Percentiles rank a stretch among this genome's conserved stretches.
These are phyloP conservation scores for Lymantria dispar DNA, from an alignment of 2,888 invertebrate genomes.

Conservation along the genomic window DNA sequence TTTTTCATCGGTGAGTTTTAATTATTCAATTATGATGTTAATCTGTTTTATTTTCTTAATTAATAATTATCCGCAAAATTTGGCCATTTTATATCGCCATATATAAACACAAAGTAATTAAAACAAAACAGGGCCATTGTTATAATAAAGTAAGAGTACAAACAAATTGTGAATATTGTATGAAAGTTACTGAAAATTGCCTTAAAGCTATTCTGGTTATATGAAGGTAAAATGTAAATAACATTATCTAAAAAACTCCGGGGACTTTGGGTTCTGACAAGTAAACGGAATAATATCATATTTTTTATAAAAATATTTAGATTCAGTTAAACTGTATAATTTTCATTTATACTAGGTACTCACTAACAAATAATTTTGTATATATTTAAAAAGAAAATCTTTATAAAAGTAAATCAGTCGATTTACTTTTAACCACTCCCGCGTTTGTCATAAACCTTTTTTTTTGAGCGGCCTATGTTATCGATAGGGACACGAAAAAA, in stretches of 20 bases:
- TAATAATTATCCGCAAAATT: background rate
- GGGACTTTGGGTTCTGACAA: constrained; percentile 26
- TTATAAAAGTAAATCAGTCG: too few species aligned
- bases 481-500: too few species aligned
- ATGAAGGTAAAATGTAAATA: constrained; percentile 36
- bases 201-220: constrained; percentile 24
- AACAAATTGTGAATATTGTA: constrained; percentile 14
- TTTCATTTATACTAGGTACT: background rate
- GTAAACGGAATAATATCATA: constrained; percentile 43
- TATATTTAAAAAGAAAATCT: too few species aligned
- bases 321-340: constrained; percentile 16
- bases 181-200: constrained; percentile 12
- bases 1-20: constrained; percentile 94
- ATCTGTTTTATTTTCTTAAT: background rate
- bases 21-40: background rate
- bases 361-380: too few species aligned
- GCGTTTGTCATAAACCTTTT: too few species aligned
- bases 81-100: background rate
- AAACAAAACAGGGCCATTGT: background rate
- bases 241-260: constrained; percentile 35
- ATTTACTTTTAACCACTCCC: too few species aligned
- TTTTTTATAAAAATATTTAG: constrained; percentile 24
- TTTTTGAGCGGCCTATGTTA: too few species aligned
- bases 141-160: background rate
- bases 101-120: constrained; percentile 3